Evolutionary conservation across 2,113 vertebrate genomes (phyloP), one percentile per base, ranked within the genome.

Genomic region (Nibea coibor): DNA sequence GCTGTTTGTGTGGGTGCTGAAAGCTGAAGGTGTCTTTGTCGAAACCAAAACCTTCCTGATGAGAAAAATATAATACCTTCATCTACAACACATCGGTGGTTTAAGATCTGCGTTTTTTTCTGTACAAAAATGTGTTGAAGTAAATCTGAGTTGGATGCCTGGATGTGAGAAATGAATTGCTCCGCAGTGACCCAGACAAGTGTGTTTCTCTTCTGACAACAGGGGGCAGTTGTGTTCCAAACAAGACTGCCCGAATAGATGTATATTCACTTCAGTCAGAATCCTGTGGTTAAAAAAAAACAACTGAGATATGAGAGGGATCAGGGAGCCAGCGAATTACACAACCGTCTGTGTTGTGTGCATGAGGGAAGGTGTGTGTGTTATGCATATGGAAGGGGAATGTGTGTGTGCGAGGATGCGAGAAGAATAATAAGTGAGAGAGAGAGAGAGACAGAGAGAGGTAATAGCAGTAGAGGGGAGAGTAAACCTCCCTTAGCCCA

Each of bases 141-240:
- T 48, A 58, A 26, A 71, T 20, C 5, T 22, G 19, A 61, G 45
- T 10, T 20, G 11, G 17, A 57, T 4, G 48, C 72, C 5, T 63
- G 67, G 54, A 57, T 4, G 47, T 72, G 68, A 75, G 71, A 75
- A 82, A 83, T 67, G 0, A 81, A 75, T 81, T 67, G 56, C 82
- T 78, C 82, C 85, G 90, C 87, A 82, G 70, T 73, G 72, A 74
- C 48, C 57, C 31, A 72, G 31, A 73, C 58, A 14, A 1, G 11
- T 78, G 85, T 61, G 53, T 71, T 88, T 76, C 80, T 66, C 61
- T 20, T 28, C 58, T 62, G 14, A 78, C 94, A 90, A 80, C 73
- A 95, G 94, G 93, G 91, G 93, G 93, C 93, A 94, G 82, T 81
- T 75, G 59, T 75, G 92, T 66, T 57, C 89, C 83, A 42, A 57